Evolutionary conservation across 2,888 invertebrate genomes (phyloP), one percentile per base, ranked within the genome.

Genomic region (Ischnus inquisitorius): DNA sequence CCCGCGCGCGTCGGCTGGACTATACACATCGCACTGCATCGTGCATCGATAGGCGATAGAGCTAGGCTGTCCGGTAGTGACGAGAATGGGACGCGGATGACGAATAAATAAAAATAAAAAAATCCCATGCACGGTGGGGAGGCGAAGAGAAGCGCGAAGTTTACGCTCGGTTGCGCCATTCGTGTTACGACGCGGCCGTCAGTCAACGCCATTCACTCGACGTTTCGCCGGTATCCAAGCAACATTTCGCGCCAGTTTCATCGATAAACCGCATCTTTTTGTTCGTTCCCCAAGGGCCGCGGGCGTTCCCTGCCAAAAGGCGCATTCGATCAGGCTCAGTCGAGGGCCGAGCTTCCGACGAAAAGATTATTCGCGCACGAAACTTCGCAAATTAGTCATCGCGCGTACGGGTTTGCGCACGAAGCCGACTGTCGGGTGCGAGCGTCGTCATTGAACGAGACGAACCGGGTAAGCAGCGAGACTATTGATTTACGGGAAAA

Each of bases 191-290:
- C 34, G 34, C 34, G 34, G 34, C 25, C 22, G 4, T 8, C 4
- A 25, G 14, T 10, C 3, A 14, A 25, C 22, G 22, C 22, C 22
- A 60, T 14, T 5, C 22, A 12, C 60, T 28, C 28, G n/a, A 14
- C n/a, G 28, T 28, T 12, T 25, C 19, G 16, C 16, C 48, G 51
- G 79, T 79, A 72, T 28, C 79, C 60, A 19, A 41, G 79, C 74
- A 74, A 79, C 79, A 16, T 46, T 46, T 25, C 72, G 48, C 65
- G 72, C 39, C 34, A 72, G 79, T 79, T 79, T 79, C 79, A 71
- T 79, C 79, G 64, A 79, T 79, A 79, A 60, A 71, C n/a, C 64
- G 25, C 34, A 14, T n/a, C n/a, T 43, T 34, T 16, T 43, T 34
- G 5, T 19, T 48, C 22, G n/a, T 65, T 6, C 25, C 14, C 12